Evolutionary conservation across 2,797 vertebrate species (phyloP), one percentile per base, ranked within the genome.

Genomic region (Cryptoprocta ferox): DNA sequence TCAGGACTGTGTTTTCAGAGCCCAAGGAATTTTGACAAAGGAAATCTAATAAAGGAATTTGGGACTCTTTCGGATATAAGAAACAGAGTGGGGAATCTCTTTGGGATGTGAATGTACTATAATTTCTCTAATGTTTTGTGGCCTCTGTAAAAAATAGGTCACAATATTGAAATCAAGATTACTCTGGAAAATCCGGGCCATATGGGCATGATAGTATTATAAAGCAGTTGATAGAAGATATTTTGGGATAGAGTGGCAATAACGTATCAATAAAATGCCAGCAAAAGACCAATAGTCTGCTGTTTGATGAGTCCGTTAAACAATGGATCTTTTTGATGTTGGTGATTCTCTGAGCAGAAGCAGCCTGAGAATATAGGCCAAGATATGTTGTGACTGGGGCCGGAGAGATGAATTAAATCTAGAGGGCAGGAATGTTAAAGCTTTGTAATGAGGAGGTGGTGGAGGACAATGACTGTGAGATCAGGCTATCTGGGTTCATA

Each of bases 91-190:
- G 24, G 68, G 42, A 35, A 35, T 78, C 73, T 76, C 8, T 66
- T 89, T 91, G 76, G 73, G 21, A 30, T 88, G 61, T 68, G 76
- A 88, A 21, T 61, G 10, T 76, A 6, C 24, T 66, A 15, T 16
- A 39, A 91, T 78, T 90, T 79, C 26, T 28, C 63, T 53, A 48
- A 80, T 4, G 5, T 75, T 48, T 75, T 79, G 84, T 75, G 37
- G n/a, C 56, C 91, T 66, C 10, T 75, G 21, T 91, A 63, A 89
- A 86, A 95, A 50, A 85, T 85, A 70, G 56, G n/a, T 37, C 76
- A 87, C 30, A 37, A 8, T 68, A 56, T 32, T 81, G 81, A 95
- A 84, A 83, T 91, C 48, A 53, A 45, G 84, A 63, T 95, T 42
- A 56, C 56, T 75, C 48, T 56, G 61, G 48, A 88, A 96, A 80